phyloP scores from a whole-genome alignment of 2,113 vertebrate genomes.

The Orcinus orca region DNA sequence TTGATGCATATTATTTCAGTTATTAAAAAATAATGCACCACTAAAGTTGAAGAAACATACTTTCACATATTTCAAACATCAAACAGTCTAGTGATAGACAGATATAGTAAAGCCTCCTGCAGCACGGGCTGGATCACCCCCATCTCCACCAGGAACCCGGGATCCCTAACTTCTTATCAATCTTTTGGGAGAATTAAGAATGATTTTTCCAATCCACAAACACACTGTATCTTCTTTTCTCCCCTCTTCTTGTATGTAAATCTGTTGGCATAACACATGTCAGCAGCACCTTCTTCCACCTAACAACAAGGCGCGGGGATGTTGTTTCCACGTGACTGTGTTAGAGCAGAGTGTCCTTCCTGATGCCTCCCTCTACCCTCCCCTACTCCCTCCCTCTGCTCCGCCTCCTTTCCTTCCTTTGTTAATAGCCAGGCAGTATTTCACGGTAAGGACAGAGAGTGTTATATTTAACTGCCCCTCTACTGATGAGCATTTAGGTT shows the following conservation, averaged over 20 bases:
- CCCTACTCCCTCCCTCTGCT: no score
- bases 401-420: background rate
- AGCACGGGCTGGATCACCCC: background rate
- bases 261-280: fast-evolving
- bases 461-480: background rate
- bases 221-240: background rate
- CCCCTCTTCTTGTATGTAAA: background rate
- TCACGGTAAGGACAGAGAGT: fast-evolving
- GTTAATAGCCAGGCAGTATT: no score
- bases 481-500: background rate
- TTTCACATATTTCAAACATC: background rate
- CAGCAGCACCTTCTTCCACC: background rate
- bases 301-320: fast-evolving
- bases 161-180: background rate
- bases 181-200: background rate
- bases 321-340: fast-evolving
- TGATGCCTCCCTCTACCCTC: fast-evolving
- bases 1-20: background rate
- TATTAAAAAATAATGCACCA: background rate
- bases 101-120: no score
- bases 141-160: no score
- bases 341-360: background rate
- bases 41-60: background rate
- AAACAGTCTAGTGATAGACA: background rate
- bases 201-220: background rate